A percentile compares a stretch with the other conserved stretches of the same genome.
Evolutionary conservation across 2,888 invertebrate genomes (phyloP).

Genomic region (Cyclophora albipunctata): DNA sequence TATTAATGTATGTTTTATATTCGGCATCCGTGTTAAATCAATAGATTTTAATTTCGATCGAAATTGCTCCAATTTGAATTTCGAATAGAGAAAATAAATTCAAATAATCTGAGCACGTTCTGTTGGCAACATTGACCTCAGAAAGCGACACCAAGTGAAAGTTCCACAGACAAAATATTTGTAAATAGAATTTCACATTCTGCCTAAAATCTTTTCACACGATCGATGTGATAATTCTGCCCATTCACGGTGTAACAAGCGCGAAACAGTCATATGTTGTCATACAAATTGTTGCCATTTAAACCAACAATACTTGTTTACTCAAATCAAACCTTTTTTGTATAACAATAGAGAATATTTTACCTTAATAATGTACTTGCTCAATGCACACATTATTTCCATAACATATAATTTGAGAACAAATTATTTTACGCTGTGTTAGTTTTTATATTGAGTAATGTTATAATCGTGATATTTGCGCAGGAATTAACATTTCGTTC

Average conservation of each 20-base stretch:
- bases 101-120: conserved; percentile 27
- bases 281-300: conserved; percentile 29
- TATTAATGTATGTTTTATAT: too few relatives aligned
- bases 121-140: conserved; percentile 29
- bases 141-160: conserved; percentile 59
- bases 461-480: too few relatives aligned
- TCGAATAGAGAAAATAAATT: conserved; percentile 24
- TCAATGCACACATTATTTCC: conserved; percentile 12
- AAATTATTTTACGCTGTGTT: conserved; percentile 8
- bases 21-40: too few relatives aligned
- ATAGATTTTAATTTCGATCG: too few relatives aligned
- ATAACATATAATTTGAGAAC: conserved; percentile 7
- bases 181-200: conserved; percentile 43
- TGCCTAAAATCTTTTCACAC: conserved; percentile 45
- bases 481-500: too few relatives aligned
- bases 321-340: conserved; percentile 2
- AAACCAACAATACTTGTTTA: conserved; percentile 2
- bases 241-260: conserved; percentile 39
- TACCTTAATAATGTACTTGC: conserved; percentile 7
- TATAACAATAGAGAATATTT: conserved; percentile 1
- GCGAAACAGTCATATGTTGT: conserved; percentile 40
- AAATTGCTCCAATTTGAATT: too few relatives aligned
- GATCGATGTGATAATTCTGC: conserved; percentile 46
- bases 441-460: too few relatives aligned
- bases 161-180: conserved; percentile 25